Conservation (phyloP, 1,140 invertebrate genomes). For the Periplaneta americana region DNA sequence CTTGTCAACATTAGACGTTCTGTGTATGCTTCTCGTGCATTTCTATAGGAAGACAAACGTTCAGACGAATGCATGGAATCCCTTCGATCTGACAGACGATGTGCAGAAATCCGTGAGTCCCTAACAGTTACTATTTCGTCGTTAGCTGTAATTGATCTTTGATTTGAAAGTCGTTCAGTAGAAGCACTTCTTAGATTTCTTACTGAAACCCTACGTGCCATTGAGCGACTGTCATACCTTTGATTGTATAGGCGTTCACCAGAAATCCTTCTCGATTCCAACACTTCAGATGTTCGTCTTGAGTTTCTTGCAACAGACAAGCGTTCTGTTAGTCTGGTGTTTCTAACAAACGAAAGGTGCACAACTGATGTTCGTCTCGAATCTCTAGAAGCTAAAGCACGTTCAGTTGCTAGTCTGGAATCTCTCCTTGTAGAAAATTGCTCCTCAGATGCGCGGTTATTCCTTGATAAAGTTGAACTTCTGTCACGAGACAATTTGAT, state of each 20-base stretch:
- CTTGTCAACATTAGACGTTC: background rate
- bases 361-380: background rate
- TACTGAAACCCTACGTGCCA: background rate
- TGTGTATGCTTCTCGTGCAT: background rate
- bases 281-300: background rate
- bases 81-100: background rate
- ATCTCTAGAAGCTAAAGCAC: background rate
- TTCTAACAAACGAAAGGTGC: background rate
- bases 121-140: background rate
- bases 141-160: background rate
- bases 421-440: no score
- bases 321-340: background rate
- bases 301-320: background rate
- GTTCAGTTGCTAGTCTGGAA: background rate
- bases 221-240: background rate
- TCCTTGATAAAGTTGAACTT: no score
- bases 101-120: background rate
- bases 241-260: no score
- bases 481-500: no score
- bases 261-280: no score
- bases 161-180: background rate
- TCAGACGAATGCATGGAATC: background rate
- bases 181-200: background rate
- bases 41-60: background rate
- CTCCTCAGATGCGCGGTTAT: no score